Conservation (phyloP, 2,797 vertebrate species). For the Benthosema pterotum region DNA sequence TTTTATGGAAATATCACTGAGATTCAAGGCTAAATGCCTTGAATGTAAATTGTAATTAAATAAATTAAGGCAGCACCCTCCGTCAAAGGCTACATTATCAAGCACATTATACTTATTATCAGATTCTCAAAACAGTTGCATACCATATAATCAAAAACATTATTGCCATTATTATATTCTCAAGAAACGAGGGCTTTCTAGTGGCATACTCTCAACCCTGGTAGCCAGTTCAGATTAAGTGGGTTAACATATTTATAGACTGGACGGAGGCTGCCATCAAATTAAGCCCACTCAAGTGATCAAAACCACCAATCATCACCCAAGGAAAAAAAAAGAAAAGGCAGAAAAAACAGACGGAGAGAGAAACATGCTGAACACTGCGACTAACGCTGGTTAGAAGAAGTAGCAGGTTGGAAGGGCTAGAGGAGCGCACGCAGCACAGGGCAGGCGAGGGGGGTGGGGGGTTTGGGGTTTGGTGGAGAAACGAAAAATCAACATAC, state of each 20-base stretch:
- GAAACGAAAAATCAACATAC: slow-evolving; percentile 97
- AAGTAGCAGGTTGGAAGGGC: not conserved
- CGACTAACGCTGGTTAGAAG: slow-evolving; percentile 59
- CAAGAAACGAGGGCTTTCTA: slow-evolving; percentile 67
- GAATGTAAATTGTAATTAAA: slow-evolving; percentile 7
- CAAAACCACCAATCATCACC: slow-evolving; percentile 66
- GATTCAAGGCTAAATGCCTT: no score
- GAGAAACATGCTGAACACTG: slow-evolving; percentile 74
- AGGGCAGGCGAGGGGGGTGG: slow-evolving; percentile 49
- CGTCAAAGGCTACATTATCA: slow-evolving; percentile 56
- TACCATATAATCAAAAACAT: no score
- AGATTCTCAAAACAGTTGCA: slow-evolving; percentile 20
- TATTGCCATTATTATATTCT: slow-evolving; percentile 64
- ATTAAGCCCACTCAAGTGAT: slow-evolving; percentile 67
- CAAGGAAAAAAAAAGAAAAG: slow-evolving; percentile 68
- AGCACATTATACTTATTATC: slow-evolving; percentile 59
- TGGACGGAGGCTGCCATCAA: slow-evolving; percentile 64
- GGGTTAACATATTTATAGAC: slow-evolving; percentile 58
- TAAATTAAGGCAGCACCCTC: slow-evolving; percentile 53
- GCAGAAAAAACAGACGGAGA: slow-evolving; percentile 77
- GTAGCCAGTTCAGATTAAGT: slow-evolving; percentile 67
- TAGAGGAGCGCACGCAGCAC: not conserved
- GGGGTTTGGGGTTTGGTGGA: slow-evolving; percentile 69
- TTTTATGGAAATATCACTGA: no score
- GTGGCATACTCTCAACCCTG: slow-evolving; percentile 67